Conservation (phyloP, 2,888 invertebrate genomes). For the Volucella bombylans region DNA sequence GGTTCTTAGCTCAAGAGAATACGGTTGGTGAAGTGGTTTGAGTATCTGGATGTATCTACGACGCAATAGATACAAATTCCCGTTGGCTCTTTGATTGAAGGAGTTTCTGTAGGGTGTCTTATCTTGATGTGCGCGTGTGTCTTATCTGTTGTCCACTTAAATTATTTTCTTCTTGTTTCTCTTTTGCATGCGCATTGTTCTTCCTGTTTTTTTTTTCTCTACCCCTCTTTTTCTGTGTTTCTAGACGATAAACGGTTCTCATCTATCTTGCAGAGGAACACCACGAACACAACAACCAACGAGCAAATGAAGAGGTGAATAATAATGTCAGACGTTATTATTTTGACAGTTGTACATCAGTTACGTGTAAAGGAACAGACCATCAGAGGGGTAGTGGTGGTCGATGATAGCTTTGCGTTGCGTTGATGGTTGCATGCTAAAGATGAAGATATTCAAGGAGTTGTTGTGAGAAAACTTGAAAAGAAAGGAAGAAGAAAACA, state of each 20-base stretch:
- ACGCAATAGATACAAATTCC: constrained; percentile 58
- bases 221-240: constrained; percentile 13
- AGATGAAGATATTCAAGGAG: constrained; percentile 61
- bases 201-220: constrained; percentile 45
- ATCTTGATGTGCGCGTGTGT: constrained; percentile 33
- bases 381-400: background rate
- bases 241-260: constrained; percentile 63
- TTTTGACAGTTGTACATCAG: constrained; percentile 72
- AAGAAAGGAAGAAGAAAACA: background rate
- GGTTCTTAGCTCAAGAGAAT: constrained; percentile 17
- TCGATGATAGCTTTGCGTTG: constrained; percentile 42
- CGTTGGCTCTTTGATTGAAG: constrained; percentile 53
- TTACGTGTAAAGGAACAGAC: constrained; percentile 11
- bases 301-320: constrained; percentile 75
- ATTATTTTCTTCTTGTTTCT: constrained; percentile 21
- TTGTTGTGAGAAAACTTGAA: background rate
- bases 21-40: constrained; percentile 13
- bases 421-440: constrained; percentile 58
- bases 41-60: constrained; percentile 29
- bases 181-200: constrained; percentile 52
- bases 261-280: constrained; percentile 71
- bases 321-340: constrained; percentile 68
- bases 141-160: constrained; percentile 40
- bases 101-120: constrained; percentile 28
- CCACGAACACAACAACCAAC: constrained; percentile 76